phyloP scores from a whole-genome alignment of 2,888 invertebrate genomes.

The Himalopsyche japonica region DNA sequence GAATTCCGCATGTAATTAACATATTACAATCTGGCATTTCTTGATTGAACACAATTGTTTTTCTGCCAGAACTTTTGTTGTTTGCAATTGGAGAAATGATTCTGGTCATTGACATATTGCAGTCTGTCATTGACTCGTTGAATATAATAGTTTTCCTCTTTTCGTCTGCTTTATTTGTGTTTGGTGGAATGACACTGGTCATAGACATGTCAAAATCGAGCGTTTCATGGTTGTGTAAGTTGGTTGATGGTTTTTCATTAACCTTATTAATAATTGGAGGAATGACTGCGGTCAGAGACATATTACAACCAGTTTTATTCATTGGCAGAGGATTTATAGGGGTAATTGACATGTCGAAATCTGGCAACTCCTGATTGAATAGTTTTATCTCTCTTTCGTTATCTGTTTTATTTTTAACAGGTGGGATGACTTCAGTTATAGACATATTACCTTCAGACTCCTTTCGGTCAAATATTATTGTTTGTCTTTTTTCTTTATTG shows the following conservation, averaged over 20 bases:
- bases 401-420: not conserved
- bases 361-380: not conserved
- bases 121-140: no score
- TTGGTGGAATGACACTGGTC: not conserved
- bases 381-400: constrained; percentile 8
- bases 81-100: not conserved
- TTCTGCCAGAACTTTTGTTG: not conserved
- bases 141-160: not conserved
- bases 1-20: constrained; percentile 6
- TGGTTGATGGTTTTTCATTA: not conserved
- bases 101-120: no score
- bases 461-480: constrained; percentile 20
- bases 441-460: constrained; percentile 21
- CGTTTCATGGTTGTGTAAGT: not conserved
- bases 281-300: no score
- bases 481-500: not conserved
- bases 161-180: not conserved
- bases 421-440: constrained; percentile 12
- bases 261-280: no score
- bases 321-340: not conserved
- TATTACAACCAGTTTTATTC: no score
- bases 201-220: not conserved
- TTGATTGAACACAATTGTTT: constrained; percentile 14
- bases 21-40: constrained; percentile 1
- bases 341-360: constrained; percentile 25